A percentile compares a stretch with the other conserved stretches of the same genome.
phyloP scores from a whole-genome alignment of 1,140 invertebrate genomes.

The Neodiprion fabricii region DNA sequence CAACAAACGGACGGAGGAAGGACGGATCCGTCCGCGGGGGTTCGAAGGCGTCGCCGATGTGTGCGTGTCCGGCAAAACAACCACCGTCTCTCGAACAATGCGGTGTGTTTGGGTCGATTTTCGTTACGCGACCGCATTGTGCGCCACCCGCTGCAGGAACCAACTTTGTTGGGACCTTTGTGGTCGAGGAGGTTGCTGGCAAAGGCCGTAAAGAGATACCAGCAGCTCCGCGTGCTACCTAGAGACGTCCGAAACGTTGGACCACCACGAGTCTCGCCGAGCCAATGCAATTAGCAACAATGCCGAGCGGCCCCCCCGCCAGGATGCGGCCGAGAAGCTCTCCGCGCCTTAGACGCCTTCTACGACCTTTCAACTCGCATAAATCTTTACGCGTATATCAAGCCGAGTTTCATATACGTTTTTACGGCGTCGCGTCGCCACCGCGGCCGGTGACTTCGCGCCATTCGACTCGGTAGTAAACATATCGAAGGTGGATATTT shows the following conservation, averaged over 20 bases:
- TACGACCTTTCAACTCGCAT: slow-evolving; percentile 32
- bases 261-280: slow-evolving; percentile 23
- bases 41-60: not conserved
- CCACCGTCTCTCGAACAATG: not conserved
- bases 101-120: not conserved
- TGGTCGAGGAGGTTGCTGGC: not conserved
- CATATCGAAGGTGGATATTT: not conserved
- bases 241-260: slow-evolving; percentile 21
- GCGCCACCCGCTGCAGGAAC: slow-evolving; percentile 3
- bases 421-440: slow-evolving; percentile 2
- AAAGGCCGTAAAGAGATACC: not conserved
- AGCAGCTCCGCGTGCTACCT: not conserved
- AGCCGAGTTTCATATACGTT: not conserved
- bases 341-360: not conserved
- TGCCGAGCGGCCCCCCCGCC: slow-evolving; percentile 33
- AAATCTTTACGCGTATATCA: slow-evolving; percentile 18
- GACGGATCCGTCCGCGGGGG: not conserved
- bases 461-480: slow-evolving; percentile 7
- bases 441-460: not conserved
- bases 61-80: not conserved
- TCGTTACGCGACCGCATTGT: not conserved
- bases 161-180: slow-evolving; percentile 2
- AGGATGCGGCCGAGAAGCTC: slow-evolving; percentile 10
- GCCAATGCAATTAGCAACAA: slow-evolving; percentile 38
- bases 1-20: not conserved